phyloP scores from a whole-genome alignment of 2,888 invertebrate genomes.

The Barypeithes pellucidus region DNA sequence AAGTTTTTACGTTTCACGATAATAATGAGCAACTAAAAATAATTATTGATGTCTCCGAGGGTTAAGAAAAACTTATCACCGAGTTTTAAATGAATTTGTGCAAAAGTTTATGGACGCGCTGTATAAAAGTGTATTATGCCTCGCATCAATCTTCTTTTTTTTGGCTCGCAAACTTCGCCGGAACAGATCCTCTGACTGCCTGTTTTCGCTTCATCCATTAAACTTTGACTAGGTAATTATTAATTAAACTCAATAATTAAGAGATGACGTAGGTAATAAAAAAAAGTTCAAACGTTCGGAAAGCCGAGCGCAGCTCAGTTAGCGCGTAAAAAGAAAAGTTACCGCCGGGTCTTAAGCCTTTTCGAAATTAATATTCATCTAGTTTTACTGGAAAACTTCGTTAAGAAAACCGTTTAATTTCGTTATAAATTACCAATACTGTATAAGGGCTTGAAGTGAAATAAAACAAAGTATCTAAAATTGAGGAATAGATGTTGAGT shows the following conservation, averaged over 20 bases:
- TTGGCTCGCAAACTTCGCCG: neutral
- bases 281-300: conserved; percentile 28
- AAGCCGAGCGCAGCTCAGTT: conserved; percentile 11
- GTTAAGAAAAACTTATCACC: too few relatives aligned
- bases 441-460: conserved; percentile 1
- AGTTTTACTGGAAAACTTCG: conserved; percentile 6
- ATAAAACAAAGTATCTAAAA: neutral
- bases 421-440: conserved; percentile 16
- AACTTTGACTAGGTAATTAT: conserved; percentile 22
- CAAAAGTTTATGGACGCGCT: too few relatives aligned
- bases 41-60: too few relatives aligned
- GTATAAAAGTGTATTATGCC: too few relatives aligned
- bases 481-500: neutral
- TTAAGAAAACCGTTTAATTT: conserved; percentile 18
- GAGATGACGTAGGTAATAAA: conserved; percentile 30
- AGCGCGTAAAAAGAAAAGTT: conserved; percentile 8
- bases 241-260: conserved; percentile 34
- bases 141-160: neutral
- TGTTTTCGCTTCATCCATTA: conserved; percentile 14
- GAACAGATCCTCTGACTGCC: neutral
- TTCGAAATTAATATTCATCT: conserved; percentile 25
- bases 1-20: too few relatives aligned
- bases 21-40: too few relatives aligned
- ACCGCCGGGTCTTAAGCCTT: conserved; percentile 15
- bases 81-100: too few relatives aligned